Evolutionary conservation across 2,113 vertebrate genomes (phyloP), one percentile per base, ranked within the genome.

Genomic region (Alectura lathami): DNA sequence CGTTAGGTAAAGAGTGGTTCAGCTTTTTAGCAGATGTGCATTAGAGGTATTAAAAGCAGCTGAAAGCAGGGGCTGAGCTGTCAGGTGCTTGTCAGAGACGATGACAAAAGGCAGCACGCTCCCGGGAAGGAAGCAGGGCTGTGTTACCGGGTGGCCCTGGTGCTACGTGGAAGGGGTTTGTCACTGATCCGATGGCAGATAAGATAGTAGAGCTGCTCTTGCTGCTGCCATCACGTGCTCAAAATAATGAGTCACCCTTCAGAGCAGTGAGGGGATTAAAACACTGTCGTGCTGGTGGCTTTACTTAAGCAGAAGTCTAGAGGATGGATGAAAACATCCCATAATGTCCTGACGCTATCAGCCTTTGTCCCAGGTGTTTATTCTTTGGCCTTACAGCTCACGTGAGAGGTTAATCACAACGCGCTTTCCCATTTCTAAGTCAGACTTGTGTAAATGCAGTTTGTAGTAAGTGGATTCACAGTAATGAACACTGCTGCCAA

Each of bases 91-190:
- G 34, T 64, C 69, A 57, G 91, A 72, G 73, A 47, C 54, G 56
- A 53, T 54, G 59, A 11, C 56, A 69, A 2, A n/a, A 68, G 32
- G 10, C 2, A 16, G 48, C 8, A n/a, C 45, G 81, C 22, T 87
- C 84, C 93, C 87, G 69, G 89, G 84, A 66, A 94, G 95, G 93
- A 89, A 95, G 87, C 54, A 83, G 93, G 68, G 59, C 1, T 2
- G 34, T 73, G n/a, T 89, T 42, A 3, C 54, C 88, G 17, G 66
- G 69, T 64, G 7, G 56, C 63, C 66, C 1, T 13, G 38, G 80
- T 0, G 4, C 47, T 77, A 90, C 72, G 72, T 77, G 90, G 72
- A 34, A 89, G 68, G 72, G 78, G 70, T 59, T 43, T 87, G 90
- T 79, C 4, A 0, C 51, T 26, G 79, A 63, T 67, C 16, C 0